Base-by-base conservation (phyloP, 2,113 vertebrate genomes). In the Oxyura jamaicensis region DNA sequence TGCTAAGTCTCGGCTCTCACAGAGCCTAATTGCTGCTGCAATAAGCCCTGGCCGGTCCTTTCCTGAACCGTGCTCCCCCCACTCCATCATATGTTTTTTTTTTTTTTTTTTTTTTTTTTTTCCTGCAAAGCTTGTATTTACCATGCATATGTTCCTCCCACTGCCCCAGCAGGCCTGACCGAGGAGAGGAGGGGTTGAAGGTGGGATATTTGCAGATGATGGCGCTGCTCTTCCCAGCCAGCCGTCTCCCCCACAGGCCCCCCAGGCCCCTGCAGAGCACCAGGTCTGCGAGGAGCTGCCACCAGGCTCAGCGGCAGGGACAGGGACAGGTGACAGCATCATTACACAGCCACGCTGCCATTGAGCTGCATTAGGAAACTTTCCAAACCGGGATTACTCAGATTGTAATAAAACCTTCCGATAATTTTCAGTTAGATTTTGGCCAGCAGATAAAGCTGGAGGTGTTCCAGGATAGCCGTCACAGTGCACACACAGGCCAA, bases 371-470 rank as follows among this genome's bases (percentile, higher is more conserved):
- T 93, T 96, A 78, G 77, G 93, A 97, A 74, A 88, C 62, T 39
- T 94, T 98, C 95, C 96, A 98, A 94, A 96, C 44, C 74, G 87
- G 94, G 95, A 97, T 97, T 96, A 94, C 48, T 94, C 91, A 78
- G 92, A 94, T 95, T 97, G 92, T 83, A 88, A 88, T 96, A 93
- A 97, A 95, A 83, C 71, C 84, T 94, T 94, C 86, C 71, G 72
- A 93, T 74, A 58, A 72, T 95, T 96, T 96, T 86, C 71, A 4
- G 4, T 78, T 89, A 95, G 36, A 81, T 90, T 96, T 96, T 96
- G 92, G 89, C 94, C 77, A 59, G 78, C 46, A 26, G 86, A 83
- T 72, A 85, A 91, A 95, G 58, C 95, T 94, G 95, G 83, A 91
- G 48, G 66, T 84, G 71, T 91, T 97, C 97, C 96, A 96, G 68